Evolutionary conservation across 2,888 invertebrate genomes (phyloP).

Genomic region (Amphipoea lucens): DNA sequence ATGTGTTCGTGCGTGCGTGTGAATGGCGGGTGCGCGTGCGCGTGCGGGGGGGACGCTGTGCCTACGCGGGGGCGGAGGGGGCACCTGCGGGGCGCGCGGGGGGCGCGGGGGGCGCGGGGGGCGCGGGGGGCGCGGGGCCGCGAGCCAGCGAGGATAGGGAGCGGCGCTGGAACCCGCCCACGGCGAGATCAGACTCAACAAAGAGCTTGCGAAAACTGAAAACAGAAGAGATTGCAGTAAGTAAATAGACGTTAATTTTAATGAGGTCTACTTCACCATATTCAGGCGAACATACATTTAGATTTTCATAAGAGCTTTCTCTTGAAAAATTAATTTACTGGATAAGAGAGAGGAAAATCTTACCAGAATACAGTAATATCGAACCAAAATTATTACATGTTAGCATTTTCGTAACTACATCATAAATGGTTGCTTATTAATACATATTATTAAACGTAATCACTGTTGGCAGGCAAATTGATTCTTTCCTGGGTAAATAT

Average conservation of each 20-base stretch:
- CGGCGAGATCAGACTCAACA: constrained; percentile 93
- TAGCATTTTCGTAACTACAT: background rate
- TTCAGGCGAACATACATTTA: too few species aligned
- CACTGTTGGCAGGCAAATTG: background rate
- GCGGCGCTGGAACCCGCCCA: constrained; percentile 94
- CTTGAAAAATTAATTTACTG: background rate
- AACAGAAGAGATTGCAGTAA: constrained; percentile 31
- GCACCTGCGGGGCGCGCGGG: constrained; percentile 88
- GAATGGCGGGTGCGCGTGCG: constrained; percentile 57
- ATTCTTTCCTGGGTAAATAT: background rate
- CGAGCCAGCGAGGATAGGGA: constrained; percentile 93
- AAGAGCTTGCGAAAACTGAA: constrained; percentile 96
- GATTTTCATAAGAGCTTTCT: background rate
- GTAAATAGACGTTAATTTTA: background rate
- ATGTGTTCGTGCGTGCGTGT: constrained; percentile 63
- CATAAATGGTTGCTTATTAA: background rate
- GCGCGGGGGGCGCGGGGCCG: constrained; percentile 90
- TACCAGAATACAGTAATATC: background rate
- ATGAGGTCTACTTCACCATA: background rate
- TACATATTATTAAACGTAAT: background rate
- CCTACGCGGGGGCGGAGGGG: constrained; percentile 85
- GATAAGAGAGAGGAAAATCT: background rate
- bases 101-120: constrained; percentile 90
- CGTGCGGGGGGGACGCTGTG: constrained; percentile 76
- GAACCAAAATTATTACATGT: background rate